Conservation (phyloP, 2,797 vertebrate species). For the Tenualosa ilisha region DNA sequence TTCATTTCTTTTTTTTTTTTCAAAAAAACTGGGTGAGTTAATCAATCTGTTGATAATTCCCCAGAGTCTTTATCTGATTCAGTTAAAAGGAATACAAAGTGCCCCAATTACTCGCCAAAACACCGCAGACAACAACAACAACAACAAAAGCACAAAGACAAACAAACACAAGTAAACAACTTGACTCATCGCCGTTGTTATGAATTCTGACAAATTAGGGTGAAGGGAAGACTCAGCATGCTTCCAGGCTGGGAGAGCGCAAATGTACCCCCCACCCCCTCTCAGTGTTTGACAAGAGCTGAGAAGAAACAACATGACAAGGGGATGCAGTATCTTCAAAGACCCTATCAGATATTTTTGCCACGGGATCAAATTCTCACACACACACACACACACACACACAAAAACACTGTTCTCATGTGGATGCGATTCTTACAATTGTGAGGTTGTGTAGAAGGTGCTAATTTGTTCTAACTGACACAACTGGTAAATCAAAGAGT, state of each 20-base stretch:
- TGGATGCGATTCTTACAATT: not conserved
- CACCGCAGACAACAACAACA: slow-evolving; percentile 37
- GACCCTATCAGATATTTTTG: not conserved
- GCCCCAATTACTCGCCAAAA: slow-evolving; percentile 74
- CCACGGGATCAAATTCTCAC: not conserved
- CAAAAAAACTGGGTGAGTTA: slow-evolving; percentile 63
- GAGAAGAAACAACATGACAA: not conserved
- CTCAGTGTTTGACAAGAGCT: not conserved
- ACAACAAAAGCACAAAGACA: slow-evolving; percentile 1
- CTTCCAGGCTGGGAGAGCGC: not conserved
- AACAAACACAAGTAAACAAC: slow-evolving; percentile 42
- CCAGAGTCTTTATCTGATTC: slow-evolving; percentile 66
- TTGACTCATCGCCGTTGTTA: slow-evolving; percentile 18
- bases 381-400: too few species aligned
- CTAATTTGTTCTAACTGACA: not conserved
- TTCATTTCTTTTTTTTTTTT: slow-evolving; percentile 45
- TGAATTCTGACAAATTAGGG: slow-evolving; percentile 26
- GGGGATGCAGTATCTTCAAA: not conserved
- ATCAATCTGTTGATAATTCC: slow-evolving; percentile 70
- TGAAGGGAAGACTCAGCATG: not conserved
- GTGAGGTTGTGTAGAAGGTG: not conserved
- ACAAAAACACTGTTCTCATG: not conserved
- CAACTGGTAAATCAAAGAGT: not conserved
- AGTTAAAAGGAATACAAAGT: slow-evolving; percentile 79
- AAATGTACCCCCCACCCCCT: not conserved